Evolutionary conservation across 2,113 vertebrate species (phyloP).

Genomic region (Antennarius striatus): DNA sequence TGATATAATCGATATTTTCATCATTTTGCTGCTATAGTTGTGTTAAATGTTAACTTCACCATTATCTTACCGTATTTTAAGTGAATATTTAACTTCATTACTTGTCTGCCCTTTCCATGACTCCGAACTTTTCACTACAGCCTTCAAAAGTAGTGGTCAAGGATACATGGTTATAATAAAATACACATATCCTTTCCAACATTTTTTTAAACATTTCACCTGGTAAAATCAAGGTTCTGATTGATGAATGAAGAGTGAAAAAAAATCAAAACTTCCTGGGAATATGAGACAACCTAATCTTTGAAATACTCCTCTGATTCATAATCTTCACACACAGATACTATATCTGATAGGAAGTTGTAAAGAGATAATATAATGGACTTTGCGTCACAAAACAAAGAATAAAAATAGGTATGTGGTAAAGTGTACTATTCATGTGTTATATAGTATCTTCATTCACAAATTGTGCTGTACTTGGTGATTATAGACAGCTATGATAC

Average conservation of each 20-base stretch:
- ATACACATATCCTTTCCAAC: too few species aligned
- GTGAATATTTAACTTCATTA: too few species aligned
- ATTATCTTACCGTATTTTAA: too few species aligned
- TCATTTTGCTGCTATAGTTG: not conserved
- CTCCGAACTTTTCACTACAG: not conserved
- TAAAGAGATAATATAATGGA: conserved; percentile 41
- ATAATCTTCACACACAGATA: conserved; percentile 38
- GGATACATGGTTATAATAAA: too few species aligned
- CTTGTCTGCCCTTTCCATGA: too few species aligned
- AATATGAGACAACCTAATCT: not conserved
- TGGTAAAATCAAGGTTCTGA: too few species aligned
- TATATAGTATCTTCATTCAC: conserved; percentile 33
- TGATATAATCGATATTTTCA: not conserved
- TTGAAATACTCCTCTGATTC: not conserved
- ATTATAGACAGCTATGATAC: conserved; percentile 9
- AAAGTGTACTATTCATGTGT: conserved; percentile 17
- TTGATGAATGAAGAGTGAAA: too few species aligned
- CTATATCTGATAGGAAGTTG: conserved; percentile 28
- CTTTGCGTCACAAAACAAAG: conserved; percentile 24
- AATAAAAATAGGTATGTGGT: not conserved
- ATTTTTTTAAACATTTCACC: not conserved
- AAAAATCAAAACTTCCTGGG: too few species aligned
- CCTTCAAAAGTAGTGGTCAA: not conserved
- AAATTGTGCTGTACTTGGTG: conserved; percentile 30
- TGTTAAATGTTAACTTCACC: too few species aligned